Conservation (phyloP, 2,888 invertebrate genomes). For the Baronia brevicornis region DNA sequence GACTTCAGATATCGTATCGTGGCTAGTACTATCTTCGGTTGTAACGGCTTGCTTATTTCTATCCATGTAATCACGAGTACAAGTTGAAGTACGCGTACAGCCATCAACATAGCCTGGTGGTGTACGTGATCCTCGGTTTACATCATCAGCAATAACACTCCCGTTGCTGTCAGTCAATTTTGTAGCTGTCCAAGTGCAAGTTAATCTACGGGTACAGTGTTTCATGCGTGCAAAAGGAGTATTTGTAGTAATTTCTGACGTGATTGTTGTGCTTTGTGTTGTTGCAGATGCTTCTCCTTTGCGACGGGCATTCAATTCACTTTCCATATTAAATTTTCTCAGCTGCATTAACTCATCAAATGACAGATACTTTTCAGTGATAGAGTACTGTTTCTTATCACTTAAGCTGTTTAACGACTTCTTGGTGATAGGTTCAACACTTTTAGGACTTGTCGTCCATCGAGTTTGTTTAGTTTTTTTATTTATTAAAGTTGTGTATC, state of each 20-base stretch:
- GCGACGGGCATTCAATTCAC: conserved; percentile 30
- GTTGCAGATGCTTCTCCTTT: conserved; percentile 8
- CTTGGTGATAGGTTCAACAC: conserved; percentile 53
- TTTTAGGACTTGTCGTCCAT: conserved; percentile 24
- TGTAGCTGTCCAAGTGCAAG: conserved; percentile 60
- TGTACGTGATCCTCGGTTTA: conserved; percentile 39
- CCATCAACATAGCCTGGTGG: conserved; percentile 62
- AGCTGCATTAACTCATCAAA: conserved; percentile 64
- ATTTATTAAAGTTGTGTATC: conserved; percentile 48
- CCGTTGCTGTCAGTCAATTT: conserved; percentile 33
- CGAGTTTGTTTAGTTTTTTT: conserved; percentile 22
- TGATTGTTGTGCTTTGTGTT: conserved; percentile 7
- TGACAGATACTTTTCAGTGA: conserved; percentile 60
- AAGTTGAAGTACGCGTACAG: conserved; percentile 62
- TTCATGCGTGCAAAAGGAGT: conserved; percentile 44
- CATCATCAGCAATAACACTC: conserved; percentile 22
- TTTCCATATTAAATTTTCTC: conserved; percentile 38
- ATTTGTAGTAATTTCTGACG: conserved; percentile 38
- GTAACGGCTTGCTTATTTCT: conserved; percentile 45
- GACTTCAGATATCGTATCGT: conserved; percentile 14
- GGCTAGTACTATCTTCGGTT: conserved; percentile 15
- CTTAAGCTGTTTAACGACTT: conserved; percentile 24
- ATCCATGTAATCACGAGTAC: conserved; percentile 53
- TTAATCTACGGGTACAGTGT: conserved; percentile 56
- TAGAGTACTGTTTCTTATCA: conserved; percentile 22